Evolutionary conservation across 2,113 vertebrate genomes (phyloP).

Genomic region (Micromys minutus): DNA sequence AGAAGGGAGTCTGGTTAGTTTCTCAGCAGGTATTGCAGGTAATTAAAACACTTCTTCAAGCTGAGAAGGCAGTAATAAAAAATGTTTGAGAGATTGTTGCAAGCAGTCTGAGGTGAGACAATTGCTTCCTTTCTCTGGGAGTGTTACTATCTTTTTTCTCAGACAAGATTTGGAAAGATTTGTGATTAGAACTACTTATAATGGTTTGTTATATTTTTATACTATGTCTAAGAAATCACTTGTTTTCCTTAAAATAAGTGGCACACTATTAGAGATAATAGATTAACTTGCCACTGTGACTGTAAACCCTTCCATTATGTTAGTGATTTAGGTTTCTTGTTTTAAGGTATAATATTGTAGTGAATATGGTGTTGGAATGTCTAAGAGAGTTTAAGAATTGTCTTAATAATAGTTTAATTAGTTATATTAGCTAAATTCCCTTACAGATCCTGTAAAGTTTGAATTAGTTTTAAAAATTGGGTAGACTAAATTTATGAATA

Average conservation of each 20-base stretch:
- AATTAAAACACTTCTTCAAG: slow-evolving; percentile 62
- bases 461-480: background rate
- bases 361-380: background rate
- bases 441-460: background rate
- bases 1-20: slow-evolving; percentile 18
- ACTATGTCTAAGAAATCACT: background rate
- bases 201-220: slow-evolving; percentile 55
- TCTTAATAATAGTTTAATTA: slow-evolving; percentile 7
- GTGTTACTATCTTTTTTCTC: background rate
- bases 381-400: background rate
- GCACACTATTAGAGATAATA: background rate
- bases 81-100: slow-evolving; percentile 36
- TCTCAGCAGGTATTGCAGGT: slow-evolving; percentile 19
- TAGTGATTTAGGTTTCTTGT: slow-evolving; percentile 24
- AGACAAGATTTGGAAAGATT: slow-evolving; percentile 35
- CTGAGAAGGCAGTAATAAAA: background rate
- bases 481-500: background rate
- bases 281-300: background rate
- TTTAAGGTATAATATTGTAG: slow-evolving; percentile 30
- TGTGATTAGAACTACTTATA: slow-evolving; percentile 43
- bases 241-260: slow-evolving; percentile 31
- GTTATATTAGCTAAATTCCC: background rate
- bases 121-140: slow-evolving; percentile 45
- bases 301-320: background rate
- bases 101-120: slow-evolving; percentile 41